Evolutionary conservation across 2,797 vertebrate species (phyloP), one percentile per base, ranked within the genome.

Genomic region (Harpagifer antarcticus): DNA sequence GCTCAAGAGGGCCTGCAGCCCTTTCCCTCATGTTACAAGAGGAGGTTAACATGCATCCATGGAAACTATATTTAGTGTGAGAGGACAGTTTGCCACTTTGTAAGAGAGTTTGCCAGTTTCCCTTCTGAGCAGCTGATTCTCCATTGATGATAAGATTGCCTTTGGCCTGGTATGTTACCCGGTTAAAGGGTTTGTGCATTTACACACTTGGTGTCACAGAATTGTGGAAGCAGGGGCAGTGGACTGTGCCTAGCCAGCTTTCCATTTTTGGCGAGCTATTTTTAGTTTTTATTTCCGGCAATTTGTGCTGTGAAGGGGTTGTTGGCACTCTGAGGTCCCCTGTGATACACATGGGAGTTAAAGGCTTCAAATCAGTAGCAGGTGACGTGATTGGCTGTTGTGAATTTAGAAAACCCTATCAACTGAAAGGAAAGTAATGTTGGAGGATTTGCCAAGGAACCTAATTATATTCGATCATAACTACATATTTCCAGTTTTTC

Each of bases 201-300:
- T 66, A 74, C 54, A 55, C 43, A 65, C 44, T 74, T 50, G 27
- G 17, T 54, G 67, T 42, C 16, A 48, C 53, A 68, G 56, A 76
- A 31, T 59, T 60, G 33, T 47, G 52, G 62, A 73, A 68, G 68
- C 1, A 5, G 44, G 3, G 9, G 56, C 49, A 80, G 40, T 73
- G 64, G 54, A 70, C 68, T 78, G 48, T 31, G 52, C 56, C 33
- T 53, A 56, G 48, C 67, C 69, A 83, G 57, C 14, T 27, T 75
- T 72, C 58, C 23, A 17, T 70, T 57, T 60, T 53, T 64, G 42
- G 50, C 61, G 23, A 68, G 40, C 55, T 40, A 16, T 49, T 72
- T 62, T 23, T 13, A 20, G 23, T 57, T 55, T 61, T 73, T 49
- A 69, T 67, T 74, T 19, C 59, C 49, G 52, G 58, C 67, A 68